Conservation (phyloP, 2,888 invertebrate genomes). For the Chirona hameri region DNA sequence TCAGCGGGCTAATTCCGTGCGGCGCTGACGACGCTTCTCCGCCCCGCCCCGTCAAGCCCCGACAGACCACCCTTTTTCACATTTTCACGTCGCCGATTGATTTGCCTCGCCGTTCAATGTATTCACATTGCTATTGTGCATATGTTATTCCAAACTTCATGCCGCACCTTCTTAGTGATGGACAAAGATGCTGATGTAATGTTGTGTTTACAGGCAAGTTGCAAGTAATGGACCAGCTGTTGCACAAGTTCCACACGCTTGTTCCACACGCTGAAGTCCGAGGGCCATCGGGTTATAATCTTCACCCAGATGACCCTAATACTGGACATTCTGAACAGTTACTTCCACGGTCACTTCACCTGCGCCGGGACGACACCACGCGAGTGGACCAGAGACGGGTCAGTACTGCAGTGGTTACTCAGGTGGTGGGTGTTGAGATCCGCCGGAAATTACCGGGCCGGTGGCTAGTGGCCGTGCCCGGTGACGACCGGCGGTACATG, state of each 20-base stretch:
- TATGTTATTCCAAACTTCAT: too few species aligned
- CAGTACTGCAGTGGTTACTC: conserved; percentile 37
- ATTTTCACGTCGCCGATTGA: too few species aligned
- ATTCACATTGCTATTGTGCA: too few species aligned
- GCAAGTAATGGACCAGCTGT: conserved; percentile 77
- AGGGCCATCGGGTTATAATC: conserved; percentile 85
- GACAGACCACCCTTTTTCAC: too few species aligned
- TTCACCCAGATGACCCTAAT: conserved; percentile 99
- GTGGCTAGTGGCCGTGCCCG: background rate
- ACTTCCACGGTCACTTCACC: conserved; percentile 92
- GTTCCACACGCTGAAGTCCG: too few species aligned
- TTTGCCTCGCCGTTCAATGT: too few species aligned
- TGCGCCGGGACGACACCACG: conserved; percentile 93
- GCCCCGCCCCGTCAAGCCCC: too few species aligned
- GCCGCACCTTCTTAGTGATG: conserved; percentile 49
- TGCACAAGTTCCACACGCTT: too few species aligned
- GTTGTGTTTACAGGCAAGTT: conserved; percentile 64
- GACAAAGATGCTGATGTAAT: background rate
- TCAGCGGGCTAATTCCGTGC: too few species aligned
- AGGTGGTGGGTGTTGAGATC: background rate
- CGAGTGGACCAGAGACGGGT: conserved; percentile 89
- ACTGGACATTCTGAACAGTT: conserved; percentile 97
- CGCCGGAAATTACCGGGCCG: conserved; percentile 22
- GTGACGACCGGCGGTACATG: conserved; percentile 22
- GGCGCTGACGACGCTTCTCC: too few species aligned